Percentiles rank a stretch among this genome's conserved stretches.
Conservation (phyloP, 2,113 vertebrate genomes). For the Siniperca chuatsi region DNA sequence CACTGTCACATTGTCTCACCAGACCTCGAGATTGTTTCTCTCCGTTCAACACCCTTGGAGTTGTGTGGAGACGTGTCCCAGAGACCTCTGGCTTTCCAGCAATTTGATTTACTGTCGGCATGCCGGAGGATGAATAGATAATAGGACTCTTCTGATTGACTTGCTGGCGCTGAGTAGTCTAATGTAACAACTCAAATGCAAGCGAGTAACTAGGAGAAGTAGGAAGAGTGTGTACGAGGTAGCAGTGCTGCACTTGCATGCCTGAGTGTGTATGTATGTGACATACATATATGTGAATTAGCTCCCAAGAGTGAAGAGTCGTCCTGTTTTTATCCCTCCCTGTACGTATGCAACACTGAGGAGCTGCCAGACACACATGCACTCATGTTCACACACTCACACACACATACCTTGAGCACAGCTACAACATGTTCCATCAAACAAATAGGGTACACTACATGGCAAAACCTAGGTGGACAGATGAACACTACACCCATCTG, state of each 20-base stretch:
- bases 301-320: conserved; percentile 75
- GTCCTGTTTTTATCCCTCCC: conserved; percentile 68
- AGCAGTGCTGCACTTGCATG: background rate
- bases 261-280: conserved; percentile 25
- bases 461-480: background rate
- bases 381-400: conserved; percentile 28
- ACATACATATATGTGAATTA: conserved; percentile 62
- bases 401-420: conserved; percentile 21
- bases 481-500: background rate
- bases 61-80: background rate
- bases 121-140: conserved; percentile 64
- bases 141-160: conserved; percentile 59
- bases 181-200: conserved; percentile 51
- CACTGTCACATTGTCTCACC: conserved; percentile 16
- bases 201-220: conserved; percentile 49
- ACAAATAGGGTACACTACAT: background rate
- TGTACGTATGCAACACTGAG: conserved; percentile 40
- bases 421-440: background rate
- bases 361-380: conserved; percentile 36
- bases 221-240: conserved; percentile 22
- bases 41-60: conserved; percentile 18
- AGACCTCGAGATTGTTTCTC: conserved; percentile 51
- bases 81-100: conserved; percentile 23
- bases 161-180: conserved; percentile 13
- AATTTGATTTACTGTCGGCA: conserved; percentile 65